Evolutionary conservation across 2,113 vertebrate genomes (phyloP).

Genomic region (Pheucticus melanocephalus): DNA sequence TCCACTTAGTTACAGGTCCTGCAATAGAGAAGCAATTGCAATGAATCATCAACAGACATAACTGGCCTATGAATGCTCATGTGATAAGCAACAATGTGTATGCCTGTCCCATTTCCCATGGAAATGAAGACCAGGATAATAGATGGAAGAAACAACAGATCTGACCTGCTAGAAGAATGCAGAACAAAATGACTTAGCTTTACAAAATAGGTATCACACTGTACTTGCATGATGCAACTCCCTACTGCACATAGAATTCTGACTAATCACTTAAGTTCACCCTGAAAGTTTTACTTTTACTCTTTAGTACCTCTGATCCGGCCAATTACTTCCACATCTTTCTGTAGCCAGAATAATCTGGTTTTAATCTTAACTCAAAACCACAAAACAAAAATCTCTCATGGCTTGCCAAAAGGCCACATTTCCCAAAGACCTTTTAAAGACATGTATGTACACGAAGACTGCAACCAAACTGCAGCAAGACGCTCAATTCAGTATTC

Average conservation of each 20-base stretch:
- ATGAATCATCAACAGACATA: background rate
- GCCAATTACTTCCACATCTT: background rate
- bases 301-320: background rate
- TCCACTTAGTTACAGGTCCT: constrained; percentile 36
- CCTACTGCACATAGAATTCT: background rate
- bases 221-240: background rate
- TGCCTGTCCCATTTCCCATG: background rate
- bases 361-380: background rate
- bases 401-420: background rate
- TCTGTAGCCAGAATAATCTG: background rate
- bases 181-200: background rate
- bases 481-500: background rate
- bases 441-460: background rate
- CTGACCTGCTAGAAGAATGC: background rate
- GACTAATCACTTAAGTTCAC: background rate
- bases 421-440: background rate
- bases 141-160: background rate
- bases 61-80: background rate
- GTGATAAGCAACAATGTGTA: background rate
- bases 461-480: background rate
- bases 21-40: constrained; percentile 41
- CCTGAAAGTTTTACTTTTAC: background rate
- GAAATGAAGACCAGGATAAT: background rate
- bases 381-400: background rate
- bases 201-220: background rate